Base-by-base conservation (phyloP, 2,113 vertebrate species). In the Aspiorhynchus laticeps region DNA sequence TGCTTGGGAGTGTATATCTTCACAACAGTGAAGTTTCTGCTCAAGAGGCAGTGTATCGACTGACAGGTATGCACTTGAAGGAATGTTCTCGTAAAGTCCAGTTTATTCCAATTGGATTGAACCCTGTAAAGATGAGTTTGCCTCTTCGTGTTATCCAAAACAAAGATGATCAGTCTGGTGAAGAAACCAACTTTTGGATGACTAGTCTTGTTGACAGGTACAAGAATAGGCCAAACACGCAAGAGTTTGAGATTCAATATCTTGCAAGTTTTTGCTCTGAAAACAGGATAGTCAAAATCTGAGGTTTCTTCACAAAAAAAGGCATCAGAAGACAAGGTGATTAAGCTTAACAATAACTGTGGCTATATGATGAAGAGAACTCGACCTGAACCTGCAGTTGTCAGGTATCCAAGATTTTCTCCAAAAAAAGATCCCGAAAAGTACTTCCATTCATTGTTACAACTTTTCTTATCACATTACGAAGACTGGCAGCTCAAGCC, bases 371-470 rank as follows among this genome's bases (percentile, higher is more conserved):
- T n/a, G n/a, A 63, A 21, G 61, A 88, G 31, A 17, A 53, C 73
- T 5, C 86, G n/a, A 19, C 65, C 36, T 12, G 46, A 83, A 63
- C 80, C 80, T 26, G 87, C 51, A n/a, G 67, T 83, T 21, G 41
- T 88, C 3, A 75, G 83, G 17, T 88, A 88, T 53, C 51, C 78
- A n/a, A 36, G 67, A 65, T 63, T 88, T 26, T 87, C 63, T 14
- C 65, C 71, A 6, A 87, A 67, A 46, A 73, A 83, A 28, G 19
- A 81, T 75, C 51, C 67, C 17, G 76, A 69, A 36, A 86, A 80
- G 9, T 43, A 86, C 33, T 36, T 71, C 48, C 26, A 86, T 33
- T 53, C 41, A 14, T 14, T 80, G 28, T 28, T 80, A 21, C 61
- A 86, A 19, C 46, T 80, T 15, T 86, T 80, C 38, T 51, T 80